A percentile compares a stretch with the other conserved stretches of the same genome.
Conservation (phyloP, 2,888 invertebrate genomes). For the Camponotus fellah region DNA sequence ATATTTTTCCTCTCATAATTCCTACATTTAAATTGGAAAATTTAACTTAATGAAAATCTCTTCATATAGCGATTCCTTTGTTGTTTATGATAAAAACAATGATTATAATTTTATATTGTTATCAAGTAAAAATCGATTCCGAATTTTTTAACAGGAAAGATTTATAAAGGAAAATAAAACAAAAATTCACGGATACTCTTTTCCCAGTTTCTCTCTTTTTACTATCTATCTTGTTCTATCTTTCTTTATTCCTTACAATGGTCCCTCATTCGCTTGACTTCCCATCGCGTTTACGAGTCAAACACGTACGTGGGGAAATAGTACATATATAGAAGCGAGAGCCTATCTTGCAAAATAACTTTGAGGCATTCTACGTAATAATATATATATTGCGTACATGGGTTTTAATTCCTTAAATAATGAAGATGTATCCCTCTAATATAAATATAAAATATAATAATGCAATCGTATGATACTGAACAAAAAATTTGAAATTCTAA, state of each 20-base stretch:
- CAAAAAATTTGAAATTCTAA: background rate
- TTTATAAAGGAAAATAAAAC: constrained; percentile 1
- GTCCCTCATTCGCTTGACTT: constrained; percentile 38
- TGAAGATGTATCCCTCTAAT: background rate
- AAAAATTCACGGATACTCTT: constrained; percentile 34
- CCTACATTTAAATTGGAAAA: background rate
- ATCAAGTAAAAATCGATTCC: background rate
- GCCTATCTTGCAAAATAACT: constrained; percentile 64
- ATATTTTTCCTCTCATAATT: background rate
- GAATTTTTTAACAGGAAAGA: background rate
- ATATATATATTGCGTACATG: background rate
- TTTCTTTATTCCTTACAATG: constrained; percentile 35
- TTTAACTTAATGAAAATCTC: background rate
- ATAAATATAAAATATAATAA: background rate
- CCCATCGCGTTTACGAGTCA: constrained; percentile 12
- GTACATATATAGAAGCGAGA: constrained; percentile 64
- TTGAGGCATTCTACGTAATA: constrained; percentile 46
- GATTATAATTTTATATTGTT: background rate
- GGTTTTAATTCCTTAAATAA: constrained; percentile 36
- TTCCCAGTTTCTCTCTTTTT: background rate
- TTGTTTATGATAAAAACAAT: background rate
- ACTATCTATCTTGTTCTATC: constrained; percentile 28
- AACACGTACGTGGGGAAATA: constrained; percentile 66
- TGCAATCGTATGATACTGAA: background rate
- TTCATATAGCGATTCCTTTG: background rate